Evolutionary conservation across 1,140 invertebrate genomes (phyloP), one percentile per base, ranked within the genome.

Genomic region (Nephotettix cincticeps): DNA sequence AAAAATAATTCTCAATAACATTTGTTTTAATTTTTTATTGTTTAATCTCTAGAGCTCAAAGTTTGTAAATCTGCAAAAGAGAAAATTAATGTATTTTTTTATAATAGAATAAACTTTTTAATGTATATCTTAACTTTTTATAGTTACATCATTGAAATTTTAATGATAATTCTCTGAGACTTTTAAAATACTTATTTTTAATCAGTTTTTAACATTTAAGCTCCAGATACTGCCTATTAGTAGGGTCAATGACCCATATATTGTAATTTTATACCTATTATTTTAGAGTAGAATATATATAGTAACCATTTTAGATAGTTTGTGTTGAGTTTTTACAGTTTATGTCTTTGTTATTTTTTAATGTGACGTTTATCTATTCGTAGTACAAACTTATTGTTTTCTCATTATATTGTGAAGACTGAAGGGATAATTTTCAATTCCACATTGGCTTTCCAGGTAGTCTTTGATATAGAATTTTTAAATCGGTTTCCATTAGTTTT

Each of bases 341-440:
- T 23, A 61, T 6, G 9, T 3, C 3, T 25, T 61, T 64, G n/a
- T 32, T 64, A 64, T 30, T 9, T 3, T 11, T 61, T 25, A 25
- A 25, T 61, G 17, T 61, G 28, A 1, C 29, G 61, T 64, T 30
- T 64, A 64, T 32, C 4, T 61, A 2, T 32, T 32, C n/a, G 28
- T 64, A 30, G n/a, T 30, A 64, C n/a, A 28, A 32, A 64, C 14
- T n/a, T 36, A 27, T 64, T 64, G 6, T 6, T 25, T 25, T 19
- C 27, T 19, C 4, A 21, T 25, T n/a, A n/a, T 65, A 1, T 45
- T 43, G 63, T 65, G 45, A 67, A 67, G 64, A 67, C 40, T 36
- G 32, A 43, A 65, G 21, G 32, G 21, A 43, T 36, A 67, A 67
- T 64, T 67, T 67, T 43, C 64, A 23, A 43, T 67, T 67, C 64